phyloP scores from a whole-genome alignment of 2,888 invertebrate genomes.

The Eupithecia abbreviata region DNA sequence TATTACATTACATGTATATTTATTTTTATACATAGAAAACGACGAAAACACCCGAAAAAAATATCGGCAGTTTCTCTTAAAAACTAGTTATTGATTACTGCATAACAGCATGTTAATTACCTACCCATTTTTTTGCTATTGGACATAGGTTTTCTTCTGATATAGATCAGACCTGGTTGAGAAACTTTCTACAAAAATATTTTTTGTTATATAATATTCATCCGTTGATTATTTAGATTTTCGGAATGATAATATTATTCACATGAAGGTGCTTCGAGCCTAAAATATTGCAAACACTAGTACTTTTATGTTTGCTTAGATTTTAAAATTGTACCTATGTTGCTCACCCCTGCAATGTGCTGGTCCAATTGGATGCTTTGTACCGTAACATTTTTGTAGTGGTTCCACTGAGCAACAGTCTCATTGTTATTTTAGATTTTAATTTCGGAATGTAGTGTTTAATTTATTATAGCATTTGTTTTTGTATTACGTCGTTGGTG shows the following conservation, averaged over 20 bases:
- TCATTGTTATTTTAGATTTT: constrained; percentile 27
- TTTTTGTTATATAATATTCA: too few species aligned
- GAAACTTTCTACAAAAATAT: too few species aligned
- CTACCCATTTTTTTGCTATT: neutral
- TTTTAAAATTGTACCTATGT: constrained; percentile 36
- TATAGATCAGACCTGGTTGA: neutral
- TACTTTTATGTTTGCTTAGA: neutral
- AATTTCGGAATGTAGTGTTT: constrained; percentile 22
- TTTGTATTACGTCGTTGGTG: constrained; percentile 18
- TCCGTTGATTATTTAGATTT: neutral
- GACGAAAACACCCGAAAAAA: too few species aligned
- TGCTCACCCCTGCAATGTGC: constrained; percentile 59
- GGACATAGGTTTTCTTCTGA: neutral
- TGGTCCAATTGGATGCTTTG: constrained; percentile 67
- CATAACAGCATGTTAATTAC: neutral
- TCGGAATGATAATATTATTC: neutral
- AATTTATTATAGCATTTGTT: constrained; percentile 12
- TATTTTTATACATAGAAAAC: too few species aligned
- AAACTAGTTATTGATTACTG: neutral
- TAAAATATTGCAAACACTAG: neutral
- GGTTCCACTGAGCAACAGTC: constrained; percentile 49
- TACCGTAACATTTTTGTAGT: constrained; percentile 75
- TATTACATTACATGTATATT: too few species aligned
- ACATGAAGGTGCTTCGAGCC: neutral
- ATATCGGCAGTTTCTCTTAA: neutral